A percentile compares a stretch with the other conserved stretches of the same genome.
Conservation (phyloP, 2,797 vertebrate genomes). For the Oryzias dopingdopingensis region DNA sequence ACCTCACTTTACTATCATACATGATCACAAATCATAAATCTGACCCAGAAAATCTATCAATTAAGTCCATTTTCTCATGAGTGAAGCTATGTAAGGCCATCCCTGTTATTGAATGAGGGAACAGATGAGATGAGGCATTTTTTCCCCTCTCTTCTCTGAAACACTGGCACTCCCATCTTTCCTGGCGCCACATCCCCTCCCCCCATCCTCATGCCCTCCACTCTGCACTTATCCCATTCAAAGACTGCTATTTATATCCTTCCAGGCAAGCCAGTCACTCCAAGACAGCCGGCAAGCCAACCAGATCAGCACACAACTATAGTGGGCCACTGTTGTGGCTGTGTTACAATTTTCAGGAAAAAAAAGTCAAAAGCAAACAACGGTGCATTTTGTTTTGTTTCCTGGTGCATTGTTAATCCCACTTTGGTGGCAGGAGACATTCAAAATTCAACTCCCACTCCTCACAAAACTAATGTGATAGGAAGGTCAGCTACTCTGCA, state of each 20-base stretch:
- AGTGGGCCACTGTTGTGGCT: constrained; percentile 56
- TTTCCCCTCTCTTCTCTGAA: constrained; percentile 47
- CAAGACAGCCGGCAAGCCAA: constrained; percentile 58
- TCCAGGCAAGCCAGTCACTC: constrained; percentile 67
- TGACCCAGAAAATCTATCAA: constrained; percentile 50
- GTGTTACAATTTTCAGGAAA: constrained; percentile 54
- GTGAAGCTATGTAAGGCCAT: constrained; percentile 51
- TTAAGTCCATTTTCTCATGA: constrained; percentile 56
- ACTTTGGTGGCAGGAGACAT: constrained; percentile 19
- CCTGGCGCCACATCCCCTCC: constrained; percentile 62
- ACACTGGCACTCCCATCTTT: constrained; percentile 70
- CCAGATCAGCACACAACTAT: constrained; percentile 50
- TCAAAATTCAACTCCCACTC: constrained; percentile 39
- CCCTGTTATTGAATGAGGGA: constrained; percentile 48
- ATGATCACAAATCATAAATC: constrained; percentile 71
- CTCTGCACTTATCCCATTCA: constrained; percentile 77
- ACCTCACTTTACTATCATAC: not conserved
- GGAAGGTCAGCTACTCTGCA: constrained; percentile 60
- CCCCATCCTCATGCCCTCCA: constrained; percentile 44
- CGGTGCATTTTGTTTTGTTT: constrained; percentile 31
- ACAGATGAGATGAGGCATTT: constrained; percentile 58
- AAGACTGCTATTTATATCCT: constrained; percentile 80
- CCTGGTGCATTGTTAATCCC: constrained; percentile 42
- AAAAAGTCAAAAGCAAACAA: constrained; percentile 42
- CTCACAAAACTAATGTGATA: constrained; percentile 56